phyloP scores from a whole-genome alignment of 1,140 invertebrate genomes.

The Sinonovacula constricta region DNA sequence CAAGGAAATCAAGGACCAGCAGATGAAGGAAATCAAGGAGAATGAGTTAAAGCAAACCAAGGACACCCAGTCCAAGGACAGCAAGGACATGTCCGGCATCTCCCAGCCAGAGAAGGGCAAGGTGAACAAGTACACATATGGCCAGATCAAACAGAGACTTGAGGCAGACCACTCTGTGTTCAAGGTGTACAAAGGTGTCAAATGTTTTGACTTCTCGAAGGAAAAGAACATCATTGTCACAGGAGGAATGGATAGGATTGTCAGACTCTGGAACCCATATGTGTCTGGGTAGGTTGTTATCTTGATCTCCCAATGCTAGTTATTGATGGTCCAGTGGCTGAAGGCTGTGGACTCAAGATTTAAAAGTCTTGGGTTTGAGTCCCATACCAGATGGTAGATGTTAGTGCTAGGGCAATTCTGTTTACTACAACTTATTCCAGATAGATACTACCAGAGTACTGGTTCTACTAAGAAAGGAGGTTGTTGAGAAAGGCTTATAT shows the following conservation, averaged over 20 bases:
- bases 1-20: slow-evolving; percentile 69
- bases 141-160: slow-evolving; percentile 61
- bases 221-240: slow-evolving; percentile 78
- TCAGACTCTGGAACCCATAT: slow-evolving; percentile 79
- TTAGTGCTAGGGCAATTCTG: too few species aligned
- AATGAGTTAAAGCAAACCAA: slow-evolving; percentile 12
- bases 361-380: too few species aligned
- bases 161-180: slow-evolving; percentile 77
- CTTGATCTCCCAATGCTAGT: too few species aligned
- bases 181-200: slow-evolving; percentile 79
- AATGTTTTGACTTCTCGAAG: slow-evolving; percentile 78
- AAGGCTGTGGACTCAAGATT: too few species aligned
- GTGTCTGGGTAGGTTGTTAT: slow-evolving; percentile 72
- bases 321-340: too few species aligned
- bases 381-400: too few species aligned
- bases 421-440: too few species aligned
- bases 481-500: too few species aligned
- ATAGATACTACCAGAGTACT: too few species aligned
- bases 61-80: slow-evolving; percentile 20
- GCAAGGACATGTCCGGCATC: slow-evolving; percentile 1
- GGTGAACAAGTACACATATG: slow-evolving; percentile 58
- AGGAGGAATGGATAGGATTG: slow-evolving; percentile 79
- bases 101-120: slow-evolving; percentile 55
- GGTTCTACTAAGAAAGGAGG: too few species aligned
- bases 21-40: slow-evolving; percentile 24